Base-by-base conservation (phyloP, 2,797 vertebrate genomes). In the Thaleichthys pacificus region DNA sequence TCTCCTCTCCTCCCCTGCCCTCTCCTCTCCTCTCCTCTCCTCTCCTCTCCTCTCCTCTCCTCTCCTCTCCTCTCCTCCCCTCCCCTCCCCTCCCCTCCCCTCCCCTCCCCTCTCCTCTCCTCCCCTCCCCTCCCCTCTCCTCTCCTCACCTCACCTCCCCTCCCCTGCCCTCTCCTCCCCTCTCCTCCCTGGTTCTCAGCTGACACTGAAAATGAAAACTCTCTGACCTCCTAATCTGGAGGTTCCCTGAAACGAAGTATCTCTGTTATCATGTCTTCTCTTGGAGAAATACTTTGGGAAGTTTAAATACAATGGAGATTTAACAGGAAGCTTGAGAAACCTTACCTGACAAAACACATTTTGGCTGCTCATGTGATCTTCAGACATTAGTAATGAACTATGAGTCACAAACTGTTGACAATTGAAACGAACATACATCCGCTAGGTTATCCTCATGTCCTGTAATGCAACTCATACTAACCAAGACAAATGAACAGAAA, bases 121-220 rank as follows among this genome's bases (percentile, higher is more conserved):
- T 32, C 30, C 0, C 30, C 5, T 5, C 5, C 3, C 30, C 3
- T 4, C 30, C 3, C 30, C 30, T 32, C 3, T 5, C 30, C 5
- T 4, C 5, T 0, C 3, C 30, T 5, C 30, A 2, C 30, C 30
- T 32, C 24, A 2, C 30, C 3, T 32, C 30, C 2, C 30, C 3
- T 5, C 30, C 3, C 30, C 30, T 32, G 2, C 2, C 30, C 3
- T 32, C 30, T 5, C 5, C 30, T 24, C 30, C 3, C 30, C 4
- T 58, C 5, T 5, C n/a, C 51, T 56, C 17, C 19, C 17, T 5
- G 4, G 22, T 12, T 26, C 42, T 82, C 63, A 49, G 51, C 73
- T 81, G 73, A 81, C 73, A 69, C 68, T 68, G 35, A 42, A 81
- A 75, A 74, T 77, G 68, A 80, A 72, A 77, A 75, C 64, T 66